Conservation (phyloP, 2,888 invertebrate genomes). For the Drosophila nigricruria region DNA sequence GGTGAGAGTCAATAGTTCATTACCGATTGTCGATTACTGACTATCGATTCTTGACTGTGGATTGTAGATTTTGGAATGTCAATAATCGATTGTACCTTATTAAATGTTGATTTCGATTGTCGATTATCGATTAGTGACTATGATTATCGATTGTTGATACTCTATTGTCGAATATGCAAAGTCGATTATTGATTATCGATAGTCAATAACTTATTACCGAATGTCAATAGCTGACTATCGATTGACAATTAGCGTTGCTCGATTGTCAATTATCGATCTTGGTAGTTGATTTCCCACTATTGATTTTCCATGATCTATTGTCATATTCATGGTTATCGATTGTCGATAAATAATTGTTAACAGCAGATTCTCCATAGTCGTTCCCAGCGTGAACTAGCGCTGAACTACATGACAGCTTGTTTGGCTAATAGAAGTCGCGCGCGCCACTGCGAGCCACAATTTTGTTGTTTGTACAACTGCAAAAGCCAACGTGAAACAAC, state of each 20-base stretch:
- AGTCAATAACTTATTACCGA: too few species aligned
- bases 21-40: neutral
- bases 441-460: slow-evolving; percentile 15
- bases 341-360: neutral
- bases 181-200: neutral
- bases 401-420: slow-evolving; percentile 35
- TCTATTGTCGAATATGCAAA: neutral
- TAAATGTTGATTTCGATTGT: neutral
- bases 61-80: too few species aligned
- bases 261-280: too few species aligned
- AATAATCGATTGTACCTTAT: neutral
- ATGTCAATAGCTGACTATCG: neutral
- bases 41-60: neutral
- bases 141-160: neutral
- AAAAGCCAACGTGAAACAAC: slow-evolving; percentile 17
- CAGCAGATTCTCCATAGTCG: slow-evolving; percentile 3
- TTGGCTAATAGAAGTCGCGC: slow-evolving; percentile 44
- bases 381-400: slow-evolving; percentile 3
- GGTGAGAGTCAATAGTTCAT: too few species aligned
- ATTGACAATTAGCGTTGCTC: neutral
- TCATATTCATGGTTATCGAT: neutral
- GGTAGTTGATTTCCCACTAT: neutral
- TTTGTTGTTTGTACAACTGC: slow-evolving; percentile 65
- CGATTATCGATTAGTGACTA: neutral
- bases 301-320: neutral